Base-by-base conservation (phyloP, 1,140 invertebrate genomes). In the Rhynchophorus ferrugineus region DNA sequence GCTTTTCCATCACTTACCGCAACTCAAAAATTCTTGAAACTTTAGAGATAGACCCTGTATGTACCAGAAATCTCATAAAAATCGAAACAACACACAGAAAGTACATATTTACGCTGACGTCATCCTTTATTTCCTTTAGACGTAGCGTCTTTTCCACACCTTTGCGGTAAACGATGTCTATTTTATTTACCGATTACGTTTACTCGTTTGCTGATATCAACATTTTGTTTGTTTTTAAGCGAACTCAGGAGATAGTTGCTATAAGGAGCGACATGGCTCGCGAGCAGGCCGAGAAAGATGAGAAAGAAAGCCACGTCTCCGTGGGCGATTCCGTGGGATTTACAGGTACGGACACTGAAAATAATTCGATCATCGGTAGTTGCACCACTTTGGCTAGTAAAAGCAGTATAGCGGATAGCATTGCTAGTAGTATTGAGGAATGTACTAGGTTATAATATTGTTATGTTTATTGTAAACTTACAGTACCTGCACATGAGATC, bases 161-260 rank as follows among this genome's bases (percentile, higher is more conserved):
- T n/a, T n/a, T n/a, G n/a, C n/a, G n/a, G n/a, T n/a, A n/a, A n/a
- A n/a, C n/a, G n/a, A n/a, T n/a, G n/a, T n/a, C n/a, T n/a, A n/a
- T n/a, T n/a, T n/a, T n/a, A n/a, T n/a, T n/a, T n/a, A n/a, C n/a
- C n/a, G n/a, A n/a, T n/a, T n/a, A n/a, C n/a, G n/a, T n/a, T n/a
- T n/a, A n/a, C n/a, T n/a, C n/a, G n/a, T n/a, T n/a, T n/a, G n/a
- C n/a, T n/a, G n/a, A n/a, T n/a, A n/a, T n/a, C n/a, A n/a, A n/a
- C n/a, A n/a, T n/a, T n/a, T n/a, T 29, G 11, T 29, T 29, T 29
- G 8, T n/a, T 45, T 54, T 49, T n/a, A 54, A 54, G 52, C 75
- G 78, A 69, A 75, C 78, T 33, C 75, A 77, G 60, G 75, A 76
- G 49, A 77, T 69, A 7, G 61, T 69, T 7, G 57, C 60, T 8